Evolutionary conservation across 2,797 vertebrate species (phyloP).

Genomic region (Xerus rutilus): DNA sequence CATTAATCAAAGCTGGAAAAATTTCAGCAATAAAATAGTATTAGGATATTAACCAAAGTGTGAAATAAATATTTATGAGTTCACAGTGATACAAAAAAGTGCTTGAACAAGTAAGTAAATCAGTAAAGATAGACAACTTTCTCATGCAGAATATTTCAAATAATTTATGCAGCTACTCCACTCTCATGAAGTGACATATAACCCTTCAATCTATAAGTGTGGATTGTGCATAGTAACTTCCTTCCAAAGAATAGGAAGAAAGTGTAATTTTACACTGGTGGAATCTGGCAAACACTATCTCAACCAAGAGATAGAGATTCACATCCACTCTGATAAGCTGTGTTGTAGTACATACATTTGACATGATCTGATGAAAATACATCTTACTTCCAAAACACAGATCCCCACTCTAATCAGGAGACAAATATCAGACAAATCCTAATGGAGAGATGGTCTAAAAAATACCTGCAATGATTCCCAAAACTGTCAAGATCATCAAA

Average conservation of each 20-base stretch:
- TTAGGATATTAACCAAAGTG: background rate
- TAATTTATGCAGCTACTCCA: background rate
- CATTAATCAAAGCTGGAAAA: background rate
- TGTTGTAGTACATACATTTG: background rate
- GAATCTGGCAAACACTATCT: background rate
- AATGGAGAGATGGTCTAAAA: background rate
- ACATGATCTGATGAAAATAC: background rate
- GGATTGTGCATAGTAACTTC: background rate
- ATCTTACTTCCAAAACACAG: background rate
- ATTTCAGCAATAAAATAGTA: background rate
- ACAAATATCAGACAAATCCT: background rate
- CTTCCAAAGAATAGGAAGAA: background rate
- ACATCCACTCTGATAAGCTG: background rate
- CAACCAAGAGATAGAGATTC: background rate
- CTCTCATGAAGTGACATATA: background rate
- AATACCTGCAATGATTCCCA: background rate
- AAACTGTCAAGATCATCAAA: conserved; percentile 10
- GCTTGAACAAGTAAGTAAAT: background rate
- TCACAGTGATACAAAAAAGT: background rate
- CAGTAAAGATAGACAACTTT: background rate
- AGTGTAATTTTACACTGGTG: background rate
- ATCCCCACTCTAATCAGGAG: background rate
- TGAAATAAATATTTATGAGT: background rate
- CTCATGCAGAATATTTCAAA: background rate
- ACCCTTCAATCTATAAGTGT: background rate